phyloP scores from a whole-genome alignment of 2,888 invertebrate genomes.

The Syrista parreyssii region DNA sequence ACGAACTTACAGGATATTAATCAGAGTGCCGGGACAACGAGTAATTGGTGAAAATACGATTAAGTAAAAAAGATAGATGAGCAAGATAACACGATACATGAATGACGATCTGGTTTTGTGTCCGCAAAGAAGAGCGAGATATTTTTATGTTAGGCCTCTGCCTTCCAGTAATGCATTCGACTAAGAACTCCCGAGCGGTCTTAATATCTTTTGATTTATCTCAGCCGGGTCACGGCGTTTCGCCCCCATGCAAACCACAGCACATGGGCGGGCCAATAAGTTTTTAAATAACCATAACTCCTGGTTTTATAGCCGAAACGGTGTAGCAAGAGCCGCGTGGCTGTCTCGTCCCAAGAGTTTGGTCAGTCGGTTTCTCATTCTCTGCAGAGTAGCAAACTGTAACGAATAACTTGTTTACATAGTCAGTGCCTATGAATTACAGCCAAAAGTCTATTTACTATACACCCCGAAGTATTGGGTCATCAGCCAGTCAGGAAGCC shows the following conservation, averaged over 20 bases:
- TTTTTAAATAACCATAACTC: slow-evolving; percentile 65
- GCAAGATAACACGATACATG: slow-evolving; percentile 11
- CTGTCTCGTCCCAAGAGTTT: not conserved
- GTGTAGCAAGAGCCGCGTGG: slow-evolving; percentile 40
- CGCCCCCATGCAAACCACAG: slow-evolving; percentile 51
- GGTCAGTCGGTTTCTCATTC: slow-evolving; percentile 21
- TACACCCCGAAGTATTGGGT: not conserved
- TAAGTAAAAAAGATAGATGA: slow-evolving; percentile 19
- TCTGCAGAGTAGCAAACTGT: slow-evolving; percentile 44
- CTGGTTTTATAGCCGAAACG: slow-evolving; percentile 59
- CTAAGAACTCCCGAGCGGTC: slow-evolving; percentile 48
- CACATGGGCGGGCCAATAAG: slow-evolving; percentile 64
- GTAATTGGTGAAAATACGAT: not conserved
- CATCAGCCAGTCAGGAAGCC: not conserved
- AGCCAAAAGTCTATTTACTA: not conserved
- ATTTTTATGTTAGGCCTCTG: slow-evolving; percentile 56
- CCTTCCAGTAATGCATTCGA: slow-evolving; percentile 52
- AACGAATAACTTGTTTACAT: slow-evolving; percentile 53
- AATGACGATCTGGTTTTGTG: not conserved
- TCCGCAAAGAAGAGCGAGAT: slow-evolving; percentile 27
- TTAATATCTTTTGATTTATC: slow-evolving; percentile 65
- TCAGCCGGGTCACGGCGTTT: slow-evolving; percentile 60
- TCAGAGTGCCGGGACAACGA: not conserved
- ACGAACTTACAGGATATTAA: not conserved
- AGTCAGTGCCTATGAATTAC: not conserved